These are phyloP conservation scores for Brachypalpus laphriformis DNA, from an alignment of 2,888 invertebrate genomes.

Conservation along the genomic window DNA sequence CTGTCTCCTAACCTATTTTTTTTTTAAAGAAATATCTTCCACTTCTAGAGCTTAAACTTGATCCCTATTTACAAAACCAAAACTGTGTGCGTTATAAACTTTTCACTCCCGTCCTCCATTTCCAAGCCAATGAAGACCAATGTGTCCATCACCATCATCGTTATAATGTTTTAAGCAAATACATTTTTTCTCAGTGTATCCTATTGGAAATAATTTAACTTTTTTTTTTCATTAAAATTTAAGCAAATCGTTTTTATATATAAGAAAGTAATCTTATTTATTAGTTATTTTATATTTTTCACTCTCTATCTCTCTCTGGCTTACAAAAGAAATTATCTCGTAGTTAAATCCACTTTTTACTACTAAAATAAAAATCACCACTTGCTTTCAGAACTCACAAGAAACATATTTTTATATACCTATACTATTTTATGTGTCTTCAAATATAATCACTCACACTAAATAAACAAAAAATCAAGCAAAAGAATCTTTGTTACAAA, in stretches of 20 bases:
- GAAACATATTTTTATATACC: slow-evolving; percentile 15
- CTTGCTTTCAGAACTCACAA: slow-evolving; percentile 55
- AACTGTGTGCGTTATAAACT: slow-evolving; percentile 20
- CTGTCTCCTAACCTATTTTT: slow-evolving; percentile 35
- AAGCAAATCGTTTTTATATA: not conserved
- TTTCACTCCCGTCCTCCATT: slow-evolving; percentile 40
- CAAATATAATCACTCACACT: not conserved
- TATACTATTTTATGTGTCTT: slow-evolving; percentile 13
- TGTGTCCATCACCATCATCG: slow-evolving; percentile 44
- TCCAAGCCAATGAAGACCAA: slow-evolving; percentile 48
- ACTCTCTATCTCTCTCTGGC: slow-evolving; percentile 12
- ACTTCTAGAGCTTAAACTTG: slow-evolving; percentile 36
- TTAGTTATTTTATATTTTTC: slow-evolving; percentile 13
- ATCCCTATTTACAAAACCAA: slow-evolving; percentile 25
- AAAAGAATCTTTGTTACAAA: not conserved
- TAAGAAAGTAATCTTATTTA: not conserved
- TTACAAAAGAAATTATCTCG: slow-evolving; percentile 4
- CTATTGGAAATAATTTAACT: slow-evolving; percentile 3
- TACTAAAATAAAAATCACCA: slow-evolving; percentile 13
- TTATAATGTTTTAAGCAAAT: not conserved
- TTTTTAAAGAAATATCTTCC: slow-evolving; percentile 39
- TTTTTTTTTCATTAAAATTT: not conserved
- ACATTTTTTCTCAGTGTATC: slow-evolving; percentile 25
- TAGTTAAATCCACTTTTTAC: slow-evolving; percentile 28
- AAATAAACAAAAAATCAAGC: slow-evolving; percentile 10